Evolutionary conservation across 2,113 vertebrate genomes (phyloP).

Genomic region (Micromys minutus): DNA sequence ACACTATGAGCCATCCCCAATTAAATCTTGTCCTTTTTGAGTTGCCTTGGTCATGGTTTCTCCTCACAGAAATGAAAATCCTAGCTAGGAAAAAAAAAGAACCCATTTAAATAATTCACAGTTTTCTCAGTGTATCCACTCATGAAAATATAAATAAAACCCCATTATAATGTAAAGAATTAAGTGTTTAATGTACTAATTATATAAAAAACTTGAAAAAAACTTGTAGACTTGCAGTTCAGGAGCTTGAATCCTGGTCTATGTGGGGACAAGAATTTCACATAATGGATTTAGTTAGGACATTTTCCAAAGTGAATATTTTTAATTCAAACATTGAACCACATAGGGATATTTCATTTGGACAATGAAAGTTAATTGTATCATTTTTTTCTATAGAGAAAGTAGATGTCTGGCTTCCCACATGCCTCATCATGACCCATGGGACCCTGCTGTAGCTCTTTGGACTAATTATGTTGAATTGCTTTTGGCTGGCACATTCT

Average conservation of each 20-base stretch:
- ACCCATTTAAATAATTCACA: neutral
- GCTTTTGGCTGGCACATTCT: neutral
- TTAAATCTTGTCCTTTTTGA: too few species aligned
- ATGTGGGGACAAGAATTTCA: neutral
- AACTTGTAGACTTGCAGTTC: neutral
- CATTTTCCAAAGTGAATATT: neutral
- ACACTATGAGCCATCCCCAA: too few species aligned
- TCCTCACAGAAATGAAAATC: too few species aligned
- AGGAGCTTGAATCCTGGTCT: neutral
- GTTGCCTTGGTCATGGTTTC: too few species aligned
- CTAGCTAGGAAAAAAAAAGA: too few species aligned
- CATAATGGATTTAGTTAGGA: neutral
- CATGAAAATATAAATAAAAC: neutral
- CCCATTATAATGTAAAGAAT: neutral
- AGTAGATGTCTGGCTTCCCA: neutral
- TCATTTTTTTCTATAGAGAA: neutral
- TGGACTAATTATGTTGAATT: neutral
- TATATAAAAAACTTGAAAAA: neutral
- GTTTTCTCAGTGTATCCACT: neutral
- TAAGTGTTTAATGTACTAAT: neutral
- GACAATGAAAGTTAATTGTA: neutral
- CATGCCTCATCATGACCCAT: neutral
- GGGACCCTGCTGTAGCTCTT: accelerated
- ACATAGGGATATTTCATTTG: neutral
- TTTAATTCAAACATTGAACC: neutral